Conservation (phyloP, 2,888 invertebrate species). For the Drepana falcataria region DNA sequence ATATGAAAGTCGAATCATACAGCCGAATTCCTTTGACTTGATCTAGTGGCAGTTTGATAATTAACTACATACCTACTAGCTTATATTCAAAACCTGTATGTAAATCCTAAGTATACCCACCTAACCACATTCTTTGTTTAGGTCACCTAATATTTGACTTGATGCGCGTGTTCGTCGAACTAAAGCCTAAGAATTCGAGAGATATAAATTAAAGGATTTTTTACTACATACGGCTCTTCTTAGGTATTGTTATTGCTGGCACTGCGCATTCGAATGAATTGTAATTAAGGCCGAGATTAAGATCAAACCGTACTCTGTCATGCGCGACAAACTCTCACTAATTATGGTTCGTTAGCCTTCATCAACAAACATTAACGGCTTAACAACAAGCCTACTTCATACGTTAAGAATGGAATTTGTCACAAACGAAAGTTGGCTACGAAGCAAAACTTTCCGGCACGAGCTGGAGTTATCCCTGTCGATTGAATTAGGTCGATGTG, state of each 20-base stretch:
- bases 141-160: no score
- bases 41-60: no score
- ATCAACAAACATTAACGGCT: constrained; percentile 3
- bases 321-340: constrained; percentile 11
- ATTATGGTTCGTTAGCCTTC: constrained; percentile 15
- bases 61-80: no score
- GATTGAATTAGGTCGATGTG: no score
- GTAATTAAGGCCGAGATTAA: constrained; percentile 15
- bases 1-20: no score
- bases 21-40: no score
- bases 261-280: neutral
- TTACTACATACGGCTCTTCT: neutral
- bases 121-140: no score
- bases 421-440: neutral
- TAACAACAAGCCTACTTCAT: constrained; percentile 2
- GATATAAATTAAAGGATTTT: no score
- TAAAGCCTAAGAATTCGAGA: neutral
- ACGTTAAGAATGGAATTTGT: neutral
- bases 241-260: neutral
- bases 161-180: neutral
- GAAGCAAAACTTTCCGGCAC: no score
- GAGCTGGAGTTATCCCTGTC: no score
- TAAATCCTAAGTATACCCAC: no score
- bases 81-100: no score
- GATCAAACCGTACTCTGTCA: constrained; percentile 15